These are phyloP conservation scores for Menura novaehollandiae DNA, from an alignment of 2,113 vertebrate species.

Conservation along the genomic window DNA sequence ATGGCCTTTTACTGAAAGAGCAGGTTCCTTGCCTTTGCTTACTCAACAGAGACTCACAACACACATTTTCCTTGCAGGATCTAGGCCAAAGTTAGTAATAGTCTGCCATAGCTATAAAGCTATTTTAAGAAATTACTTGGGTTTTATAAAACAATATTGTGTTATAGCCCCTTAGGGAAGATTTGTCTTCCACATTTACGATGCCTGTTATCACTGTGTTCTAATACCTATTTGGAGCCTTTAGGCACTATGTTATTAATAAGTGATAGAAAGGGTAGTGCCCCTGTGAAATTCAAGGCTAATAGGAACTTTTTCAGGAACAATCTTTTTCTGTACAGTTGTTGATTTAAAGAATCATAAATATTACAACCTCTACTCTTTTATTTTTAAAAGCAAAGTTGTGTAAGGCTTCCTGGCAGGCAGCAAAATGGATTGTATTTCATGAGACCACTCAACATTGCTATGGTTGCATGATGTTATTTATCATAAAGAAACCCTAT, in stretches of 20 bases:
- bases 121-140: background rate
- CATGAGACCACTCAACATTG: background rate
- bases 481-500: background rate
- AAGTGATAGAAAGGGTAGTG: background rate
- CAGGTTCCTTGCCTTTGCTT: background rate
- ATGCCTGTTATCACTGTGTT: background rate
- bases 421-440: background rate
- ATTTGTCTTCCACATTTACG: background rate
- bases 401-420: background rate
- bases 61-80: background rate
- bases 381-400: constrained; percentile 33
- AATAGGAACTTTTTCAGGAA: background rate
- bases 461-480: background rate
- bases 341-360: constrained; percentile 44
- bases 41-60: background rate
- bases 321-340: background rate
- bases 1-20: background rate
- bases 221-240: background rate
- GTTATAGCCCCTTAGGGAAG: background rate
- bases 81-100: constrained; percentile 4
- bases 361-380: constrained; percentile 4
- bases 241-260: background rate
- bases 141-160: background rate
- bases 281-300: background rate
- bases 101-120: background rate